Evolutionary conservation across 2,888 invertebrate species (phyloP).

Genomic region (Oscheius sp.): DNA sequence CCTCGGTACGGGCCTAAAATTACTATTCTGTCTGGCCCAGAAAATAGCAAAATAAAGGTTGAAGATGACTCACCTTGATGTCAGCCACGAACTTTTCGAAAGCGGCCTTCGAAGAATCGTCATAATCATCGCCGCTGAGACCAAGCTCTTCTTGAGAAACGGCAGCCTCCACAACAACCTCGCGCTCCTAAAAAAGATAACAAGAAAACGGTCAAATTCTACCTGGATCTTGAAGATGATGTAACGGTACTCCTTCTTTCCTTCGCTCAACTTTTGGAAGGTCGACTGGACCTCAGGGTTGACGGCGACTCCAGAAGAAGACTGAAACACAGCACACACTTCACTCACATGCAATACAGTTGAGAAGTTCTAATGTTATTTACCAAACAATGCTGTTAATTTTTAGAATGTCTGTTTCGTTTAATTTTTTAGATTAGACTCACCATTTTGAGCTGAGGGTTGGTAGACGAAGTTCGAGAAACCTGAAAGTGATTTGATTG

Average conservation of each 20-base stretch:
- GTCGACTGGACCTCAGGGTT: conserved; percentile 72
- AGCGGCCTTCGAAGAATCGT: conserved; percentile 77
- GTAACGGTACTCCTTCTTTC: conserved; percentile 71
- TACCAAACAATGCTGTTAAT: conserved; percentile 15
- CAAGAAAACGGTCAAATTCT: conserved; percentile 1
- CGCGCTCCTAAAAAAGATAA: conserved; percentile 63
- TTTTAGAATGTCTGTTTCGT: neutral
- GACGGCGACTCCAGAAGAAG: conserved; percentile 72
- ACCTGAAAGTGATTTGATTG: conserved; percentile 24
- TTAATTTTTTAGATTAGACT: neutral
- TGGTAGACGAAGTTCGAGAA: conserved; percentile 20
- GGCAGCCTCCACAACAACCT: conserved; percentile 72
- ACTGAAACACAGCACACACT: conserved; percentile 52
- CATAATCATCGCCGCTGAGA: conserved; percentile 68
- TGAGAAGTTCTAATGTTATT: conserved; percentile 11
- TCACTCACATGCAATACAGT: conserved; percentile 35
- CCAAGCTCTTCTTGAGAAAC: conserved; percentile 67
- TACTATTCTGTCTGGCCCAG: neutral
- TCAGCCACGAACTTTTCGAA: conserved; percentile 94
- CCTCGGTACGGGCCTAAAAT: conserved; percentile 79
- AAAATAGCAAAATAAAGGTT: neutral
- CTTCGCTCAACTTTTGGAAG: conserved; percentile 72
- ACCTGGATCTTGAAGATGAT: conserved; percentile 73
- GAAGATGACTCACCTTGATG: conserved; percentile 79
- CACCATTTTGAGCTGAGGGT: conserved; percentile 28